Conservation (phyloP, 2,888 invertebrate genomes). For the Cactoblastis cactorum region DNA sequence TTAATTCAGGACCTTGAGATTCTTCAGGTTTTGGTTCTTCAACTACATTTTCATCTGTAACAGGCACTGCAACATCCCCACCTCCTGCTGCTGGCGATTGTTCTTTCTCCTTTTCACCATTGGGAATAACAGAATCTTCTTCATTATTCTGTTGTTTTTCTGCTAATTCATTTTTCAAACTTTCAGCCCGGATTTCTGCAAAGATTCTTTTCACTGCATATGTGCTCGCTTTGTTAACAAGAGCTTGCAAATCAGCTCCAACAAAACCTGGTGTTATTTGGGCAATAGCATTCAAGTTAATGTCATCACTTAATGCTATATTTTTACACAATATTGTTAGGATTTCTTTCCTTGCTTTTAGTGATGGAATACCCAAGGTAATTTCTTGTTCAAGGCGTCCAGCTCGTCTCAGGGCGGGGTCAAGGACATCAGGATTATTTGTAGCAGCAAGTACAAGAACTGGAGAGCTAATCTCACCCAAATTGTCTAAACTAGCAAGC, state of each 20-base stretch:
- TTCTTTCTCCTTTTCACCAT: constrained; percentile 59
- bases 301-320: constrained; percentile 83
- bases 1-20: constrained; percentile 16
- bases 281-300: constrained; percentile 87
- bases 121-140: constrained; percentile 47
- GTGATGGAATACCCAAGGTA: constrained; percentile 94
- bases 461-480: constrained; percentile 74
- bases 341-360: constrained; percentile 89
- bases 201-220: constrained; percentile 86
- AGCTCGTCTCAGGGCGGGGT: constrained; percentile 93
- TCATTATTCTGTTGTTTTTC: constrained; percentile 29
- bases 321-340: constrained; percentile 84
- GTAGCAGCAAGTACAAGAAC: constrained; percentile 97
- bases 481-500: constrained; percentile 92
- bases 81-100: constrained; percentile 31
- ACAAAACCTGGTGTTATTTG: constrained; percentile 96
- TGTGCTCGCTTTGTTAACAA: constrained; percentile 93
- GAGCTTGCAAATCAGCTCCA: constrained; percentile 93
- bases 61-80: constrained; percentile 34
- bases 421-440: constrained; percentile 94
- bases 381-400: constrained; percentile 97
- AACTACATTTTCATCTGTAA: constrained; percentile 32
- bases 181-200: constrained; percentile 45
- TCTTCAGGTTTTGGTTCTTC: constrained; percentile 28
- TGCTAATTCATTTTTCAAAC: constrained; percentile 24